phyloP scores from a whole-genome alignment of 2,113 vertebrate species.

The Neomonachus schauinslandi region DNA sequence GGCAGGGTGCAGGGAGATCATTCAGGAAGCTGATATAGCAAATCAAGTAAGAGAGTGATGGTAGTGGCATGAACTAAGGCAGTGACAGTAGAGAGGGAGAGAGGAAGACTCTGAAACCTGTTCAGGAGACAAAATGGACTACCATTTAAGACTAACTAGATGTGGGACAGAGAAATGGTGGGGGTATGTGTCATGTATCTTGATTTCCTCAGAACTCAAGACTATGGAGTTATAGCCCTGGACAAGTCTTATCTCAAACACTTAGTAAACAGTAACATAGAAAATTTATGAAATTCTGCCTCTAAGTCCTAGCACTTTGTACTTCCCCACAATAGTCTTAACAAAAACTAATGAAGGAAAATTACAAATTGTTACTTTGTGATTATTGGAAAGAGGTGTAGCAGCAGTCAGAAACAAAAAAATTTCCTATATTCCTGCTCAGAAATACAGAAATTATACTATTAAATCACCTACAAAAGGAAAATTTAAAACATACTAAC shows the following conservation, averaged over 20 bases:
- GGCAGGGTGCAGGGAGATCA: too few relatives aligned
- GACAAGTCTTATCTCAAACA: neutral
- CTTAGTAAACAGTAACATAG: neutral
- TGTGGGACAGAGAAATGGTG: neutral
- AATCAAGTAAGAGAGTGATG: neutral
- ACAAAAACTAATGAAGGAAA: slow-evolving; percentile 7
- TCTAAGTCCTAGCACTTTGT: neutral
- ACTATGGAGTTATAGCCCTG: neutral
- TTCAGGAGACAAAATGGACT: neutral
- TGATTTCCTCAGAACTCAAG: neutral
- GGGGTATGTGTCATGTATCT: neutral
- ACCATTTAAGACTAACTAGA: neutral
- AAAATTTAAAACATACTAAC: neutral
- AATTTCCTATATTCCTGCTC: neutral
- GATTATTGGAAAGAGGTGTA: neutral
- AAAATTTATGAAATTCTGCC: neutral
- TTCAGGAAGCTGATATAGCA: neutral
- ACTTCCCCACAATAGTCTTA: neutral
- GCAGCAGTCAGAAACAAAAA: neutral
- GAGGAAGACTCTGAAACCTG: neutral
- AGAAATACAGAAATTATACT: neutral
- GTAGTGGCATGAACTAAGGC: neutral
- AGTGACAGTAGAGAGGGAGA: neutral
- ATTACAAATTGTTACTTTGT: neutral
- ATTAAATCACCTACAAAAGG: neutral